Evolutionary conservation across 2,888 invertebrate species (phyloP).

Genomic region (Morinoia aosen): DNA sequence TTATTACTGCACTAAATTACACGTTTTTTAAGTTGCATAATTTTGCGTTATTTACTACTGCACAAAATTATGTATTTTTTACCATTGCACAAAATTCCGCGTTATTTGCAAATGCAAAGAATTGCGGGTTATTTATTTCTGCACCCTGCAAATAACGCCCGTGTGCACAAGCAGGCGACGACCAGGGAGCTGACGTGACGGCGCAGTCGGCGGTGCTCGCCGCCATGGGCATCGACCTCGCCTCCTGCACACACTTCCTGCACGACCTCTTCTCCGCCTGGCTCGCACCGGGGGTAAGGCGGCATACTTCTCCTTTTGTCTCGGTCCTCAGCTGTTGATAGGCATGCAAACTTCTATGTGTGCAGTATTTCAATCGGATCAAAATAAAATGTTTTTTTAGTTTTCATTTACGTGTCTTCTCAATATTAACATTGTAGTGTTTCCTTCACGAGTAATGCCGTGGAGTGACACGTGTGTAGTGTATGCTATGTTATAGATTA

Average conservation of each 20-base stretch:
- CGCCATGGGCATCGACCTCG: constrained; percentile 84
- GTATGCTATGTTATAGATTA: background rate
- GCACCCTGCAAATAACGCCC: background rate
- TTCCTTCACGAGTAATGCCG: too few relatives aligned
- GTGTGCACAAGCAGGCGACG: background rate
- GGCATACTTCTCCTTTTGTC: background rate
- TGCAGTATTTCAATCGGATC: constrained; percentile 46
- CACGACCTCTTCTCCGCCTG: constrained; percentile 90
- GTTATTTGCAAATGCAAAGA: too few relatives aligned
- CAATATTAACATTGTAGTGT: too few relatives aligned
- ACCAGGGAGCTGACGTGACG: background rate
- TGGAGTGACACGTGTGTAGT: too few relatives aligned
- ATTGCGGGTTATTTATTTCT: background rate
- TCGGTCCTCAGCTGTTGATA: constrained; percentile 30
- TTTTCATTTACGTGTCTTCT: too few relatives aligned
- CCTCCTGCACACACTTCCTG: constrained; percentile 92
- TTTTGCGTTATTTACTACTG: too few relatives aligned
- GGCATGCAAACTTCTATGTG: constrained; percentile 1
- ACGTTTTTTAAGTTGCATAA: too few relatives aligned
- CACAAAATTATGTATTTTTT: too few relatives aligned
- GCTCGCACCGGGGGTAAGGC: constrained; percentile 76
- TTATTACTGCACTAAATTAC: too few relatives aligned
- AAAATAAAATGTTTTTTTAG: too few relatives aligned
- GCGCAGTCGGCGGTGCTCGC: constrained; percentile 70
- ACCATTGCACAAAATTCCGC: too few relatives aligned